A percentile compares a stretch with the other conserved stretches of the same genome.
These are phyloP conservation scores for Agrilus biguttatus DNA, from an alignment of 2,888 invertebrate species.

Conservation along the genomic window DNA sequence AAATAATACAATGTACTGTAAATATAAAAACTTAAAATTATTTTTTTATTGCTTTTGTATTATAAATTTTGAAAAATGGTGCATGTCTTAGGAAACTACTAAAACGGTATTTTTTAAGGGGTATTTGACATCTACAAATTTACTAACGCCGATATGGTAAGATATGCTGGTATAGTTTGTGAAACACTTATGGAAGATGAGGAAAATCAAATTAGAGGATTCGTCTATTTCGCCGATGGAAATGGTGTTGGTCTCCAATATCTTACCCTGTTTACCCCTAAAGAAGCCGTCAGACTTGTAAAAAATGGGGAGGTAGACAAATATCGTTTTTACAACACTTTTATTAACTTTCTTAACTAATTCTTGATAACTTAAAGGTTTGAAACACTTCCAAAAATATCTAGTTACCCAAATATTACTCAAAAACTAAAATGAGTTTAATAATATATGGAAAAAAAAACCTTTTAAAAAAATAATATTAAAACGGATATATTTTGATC, in stretches of 20 bases:
- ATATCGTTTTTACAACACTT: neutral
- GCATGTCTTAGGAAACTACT: too few relatives aligned
- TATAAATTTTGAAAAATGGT: conserved; percentile 1
- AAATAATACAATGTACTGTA: too few relatives aligned
- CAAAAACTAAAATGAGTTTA: too few relatives aligned
- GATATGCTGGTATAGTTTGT: conserved; percentile 60
- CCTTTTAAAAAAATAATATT: too few relatives aligned
- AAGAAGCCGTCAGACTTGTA: conserved; percentile 63
- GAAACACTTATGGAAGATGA: conserved; percentile 72
- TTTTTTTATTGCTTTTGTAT: too few relatives aligned
- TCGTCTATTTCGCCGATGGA: conserved; percentile 66
- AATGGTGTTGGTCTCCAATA: conserved; percentile 60
- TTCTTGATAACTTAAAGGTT: too few relatives aligned
- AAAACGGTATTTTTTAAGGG: conserved; percentile 32
- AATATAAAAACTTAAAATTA: too few relatives aligned
- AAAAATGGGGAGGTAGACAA: conserved; percentile 60
- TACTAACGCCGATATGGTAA: conserved; percentile 64
- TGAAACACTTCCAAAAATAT: too few relatives aligned
- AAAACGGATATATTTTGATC: too few relatives aligned
- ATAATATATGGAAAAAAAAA: too few relatives aligned
- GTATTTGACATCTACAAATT: conserved; percentile 66
- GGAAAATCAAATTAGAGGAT: conserved; percentile 62
- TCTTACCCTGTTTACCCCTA: conserved; percentile 62
- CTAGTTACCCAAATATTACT: too few relatives aligned
- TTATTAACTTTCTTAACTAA: too few relatives aligned